phyloP scores from a whole-genome alignment of 2,113 vertebrate genomes.

The Archilochus colubris region DNA sequence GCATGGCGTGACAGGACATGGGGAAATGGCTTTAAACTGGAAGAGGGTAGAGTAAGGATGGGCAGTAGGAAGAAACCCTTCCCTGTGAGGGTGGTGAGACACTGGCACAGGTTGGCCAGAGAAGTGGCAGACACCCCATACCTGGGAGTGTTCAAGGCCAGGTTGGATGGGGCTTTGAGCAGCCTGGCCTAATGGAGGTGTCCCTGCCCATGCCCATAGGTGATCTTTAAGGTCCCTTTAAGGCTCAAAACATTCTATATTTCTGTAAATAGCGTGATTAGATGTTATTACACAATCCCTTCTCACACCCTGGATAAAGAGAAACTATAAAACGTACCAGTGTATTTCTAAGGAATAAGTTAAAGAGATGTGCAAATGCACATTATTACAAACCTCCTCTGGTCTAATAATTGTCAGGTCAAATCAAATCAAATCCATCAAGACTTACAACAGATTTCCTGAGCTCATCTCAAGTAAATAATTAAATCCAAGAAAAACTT shows the following conservation, averaged over 20 bases:
- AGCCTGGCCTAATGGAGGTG: too few relatives aligned
- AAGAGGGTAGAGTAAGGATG: too few relatives aligned
- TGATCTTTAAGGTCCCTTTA: too few relatives aligned
- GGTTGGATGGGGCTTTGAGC: too few relatives aligned
- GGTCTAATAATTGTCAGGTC: neutral
- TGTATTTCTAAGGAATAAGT: neutral
- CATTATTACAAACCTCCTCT: neutral
- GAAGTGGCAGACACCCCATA: too few relatives aligned
- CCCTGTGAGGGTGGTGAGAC: too few relatives aligned
- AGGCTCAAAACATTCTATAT: neutral
- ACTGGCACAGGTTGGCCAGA: too few relatives aligned
- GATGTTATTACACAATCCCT: neutral
- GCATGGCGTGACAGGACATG: too few relatives aligned
- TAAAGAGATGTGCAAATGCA: neutral
- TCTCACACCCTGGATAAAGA: neutral
- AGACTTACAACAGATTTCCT: neutral
- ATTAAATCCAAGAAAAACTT: neutral
- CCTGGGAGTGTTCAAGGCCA: too few relatives aligned
- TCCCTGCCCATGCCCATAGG: too few relatives aligned
- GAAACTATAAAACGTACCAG: neutral
- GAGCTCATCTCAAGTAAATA: neutral
- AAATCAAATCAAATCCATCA: neutral
- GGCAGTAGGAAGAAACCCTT: too few relatives aligned
- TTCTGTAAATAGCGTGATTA: neutral
- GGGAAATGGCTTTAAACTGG: too few relatives aligned